Base-by-base conservation (phyloP, 2,113 vertebrate genomes). In the Cheirogaleus medius region DNA sequence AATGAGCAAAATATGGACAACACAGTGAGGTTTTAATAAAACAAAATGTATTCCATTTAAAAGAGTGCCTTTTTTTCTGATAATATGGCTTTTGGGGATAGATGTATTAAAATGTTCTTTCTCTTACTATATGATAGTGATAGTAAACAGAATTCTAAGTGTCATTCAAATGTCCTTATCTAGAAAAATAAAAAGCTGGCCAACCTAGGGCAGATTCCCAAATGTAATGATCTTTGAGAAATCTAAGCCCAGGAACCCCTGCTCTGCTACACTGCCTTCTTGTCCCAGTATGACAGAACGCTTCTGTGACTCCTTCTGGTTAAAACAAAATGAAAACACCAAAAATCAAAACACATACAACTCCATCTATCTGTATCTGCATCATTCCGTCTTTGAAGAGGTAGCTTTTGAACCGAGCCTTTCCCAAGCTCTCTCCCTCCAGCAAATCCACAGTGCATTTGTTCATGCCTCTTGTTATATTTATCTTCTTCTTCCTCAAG, bases 401-500 rank as follows among this genome's bases (percentile, higher is more conserved):
- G 88, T 7, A 17, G 81, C 88, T 93, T 92, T 89, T 69, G 47
- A 96, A 93, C 9, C 0, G 17, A 93, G 77, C 37, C 68, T 80
- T 74, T 81, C 54, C 93, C 60, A 74, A 93, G 39, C 83, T 29
- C 44, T 39, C 56, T 39, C 60, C 82, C 54, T 91, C 78, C 34
- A 86, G 86, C 90, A 96, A 68, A 92, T 37, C 82, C 39, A 77
- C 89, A 80, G 86, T 68, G 39, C 37, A 12, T 71, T 54, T 87
- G 74, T 93, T 95, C 89, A 3, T 18, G 68, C 56, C 66, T 95
- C 85, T 91, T 80, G 86, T 91, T 87, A 68, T 32, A 5, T 68
- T 95, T 90, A 94, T 94, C 95, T 88, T 54, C 6, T 52, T 89
- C 60, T 82, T 97, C 81, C 93, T 95, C 89, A 32, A 69, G 82